Base-by-base conservation (phyloP, 2,797 vertebrate genomes). In the Fistularia tabacaria region DNA sequence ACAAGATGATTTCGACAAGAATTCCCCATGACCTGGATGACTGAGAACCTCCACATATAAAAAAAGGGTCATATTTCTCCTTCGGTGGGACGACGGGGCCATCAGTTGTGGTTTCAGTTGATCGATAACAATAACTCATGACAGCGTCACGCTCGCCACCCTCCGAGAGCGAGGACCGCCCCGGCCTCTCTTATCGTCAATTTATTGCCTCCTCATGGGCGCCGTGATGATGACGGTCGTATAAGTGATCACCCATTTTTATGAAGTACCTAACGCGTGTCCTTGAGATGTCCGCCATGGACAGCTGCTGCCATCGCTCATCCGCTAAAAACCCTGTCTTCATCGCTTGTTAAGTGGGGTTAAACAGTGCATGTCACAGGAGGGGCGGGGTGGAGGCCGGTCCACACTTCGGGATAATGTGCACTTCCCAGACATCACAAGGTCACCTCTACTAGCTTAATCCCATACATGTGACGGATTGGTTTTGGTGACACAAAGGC, bases 341-440 rank as follows among this genome's bases (percentile, higher is more conserved):
- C 4, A 52, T 62, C 41, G 37, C 54, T 62, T 38, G 36, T 13
- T 9, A 42, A 12, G 11, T 8, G 6, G 36, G 39, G 40, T 57
- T 62, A 48, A 41, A 43, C 25, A 62, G 54, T 51, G 38, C 58
- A 46, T 44, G 46, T 64, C 14, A 61, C 38, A 43, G 56, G 25
- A 55, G 10, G 57, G 46, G 56, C n/a, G n/a, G n/a, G n/a, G n/a
- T n/a, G 60, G 51, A 49, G 54, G 55, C 55, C 46, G 48, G 52
- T 46, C 10, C 54, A 61, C 49, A 67, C 59, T 57, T 77, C 60
- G 52, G 58, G 58, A 67, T 57, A 53, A 49, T 66, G 14, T 67
- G 36, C 42, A 46, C 58, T 51, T 64, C 50, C 37, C 49, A 36
- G 38, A 14, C 11, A 36, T 52, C 36, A 48, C 57, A 76, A 49